These are phyloP conservation scores for Neosalanx taihuensis DNA, from an alignment of 2,797 vertebrate species.

Conservation along the genomic window DNA sequence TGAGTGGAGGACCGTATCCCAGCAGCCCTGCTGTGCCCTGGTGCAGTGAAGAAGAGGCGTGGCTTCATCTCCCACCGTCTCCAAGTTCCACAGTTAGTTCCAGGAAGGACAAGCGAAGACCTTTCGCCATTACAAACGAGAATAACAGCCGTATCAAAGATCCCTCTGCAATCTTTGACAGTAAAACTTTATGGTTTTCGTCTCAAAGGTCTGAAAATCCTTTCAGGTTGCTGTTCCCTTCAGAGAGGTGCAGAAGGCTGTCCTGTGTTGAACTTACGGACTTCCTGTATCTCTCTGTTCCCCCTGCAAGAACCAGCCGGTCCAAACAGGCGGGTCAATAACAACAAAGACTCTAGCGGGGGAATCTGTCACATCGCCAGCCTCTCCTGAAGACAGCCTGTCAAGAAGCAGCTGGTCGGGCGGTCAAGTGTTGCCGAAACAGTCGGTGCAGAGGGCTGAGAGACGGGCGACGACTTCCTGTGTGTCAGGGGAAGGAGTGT, in stretches of 20 bases:
- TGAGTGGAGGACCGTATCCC: too few species aligned
- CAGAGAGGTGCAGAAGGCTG: background rate
- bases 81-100: constrained; percentile 44
- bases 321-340: constrained; percentile 50
- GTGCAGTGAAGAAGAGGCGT: too few species aligned
- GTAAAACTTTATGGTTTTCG: constrained; percentile 52
- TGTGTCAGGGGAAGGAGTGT: constrained; percentile 73
- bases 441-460: constrained; percentile 22
- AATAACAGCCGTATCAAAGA: background rate
- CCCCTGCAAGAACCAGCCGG: constrained; percentile 36
- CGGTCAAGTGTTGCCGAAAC: background rate
- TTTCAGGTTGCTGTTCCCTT: constrained; percentile 1
- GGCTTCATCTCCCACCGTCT: background rate
- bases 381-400: too few species aligned
- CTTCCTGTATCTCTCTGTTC: too few species aligned
- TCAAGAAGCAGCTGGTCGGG: background rate
- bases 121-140: too few species aligned
- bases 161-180: constrained; percentile 43
- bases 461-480: constrained; percentile 72
- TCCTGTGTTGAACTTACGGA: background rate
- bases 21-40: too few species aligned
- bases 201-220: constrained; percentile 45
- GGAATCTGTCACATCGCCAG: too few species aligned
- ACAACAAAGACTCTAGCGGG: background rate
- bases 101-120: too few species aligned